Conservation (phyloP, 2,797 vertebrate species). For the Lepilemur septentrionalis region DNA sequence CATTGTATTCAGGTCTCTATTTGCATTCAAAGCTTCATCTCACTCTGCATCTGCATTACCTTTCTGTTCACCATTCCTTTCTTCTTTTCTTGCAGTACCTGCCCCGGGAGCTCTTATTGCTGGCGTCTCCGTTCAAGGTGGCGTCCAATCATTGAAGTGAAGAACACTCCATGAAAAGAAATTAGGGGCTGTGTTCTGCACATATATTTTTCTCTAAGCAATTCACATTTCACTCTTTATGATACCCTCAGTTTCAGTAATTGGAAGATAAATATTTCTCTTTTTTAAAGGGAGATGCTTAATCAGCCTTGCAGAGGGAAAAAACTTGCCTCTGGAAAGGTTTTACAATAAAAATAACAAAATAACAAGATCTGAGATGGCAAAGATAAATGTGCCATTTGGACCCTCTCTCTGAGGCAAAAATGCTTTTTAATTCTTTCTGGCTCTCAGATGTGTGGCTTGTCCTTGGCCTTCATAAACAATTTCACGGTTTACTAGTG, state of each 20-base stretch:
- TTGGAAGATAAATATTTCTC: slow-evolving; percentile 32
- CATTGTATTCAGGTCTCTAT: neutral
- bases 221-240: neutral
- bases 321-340: slow-evolving; percentile 3
- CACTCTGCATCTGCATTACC: fast-evolving
- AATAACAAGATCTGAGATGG: slow-evolving; percentile 6
- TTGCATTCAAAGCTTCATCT: neutral
- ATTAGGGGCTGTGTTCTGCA: neutral
- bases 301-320: neutral
- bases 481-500: neutral
- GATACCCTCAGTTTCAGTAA: neutral
- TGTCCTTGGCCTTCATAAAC: neutral
- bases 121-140: neutral
- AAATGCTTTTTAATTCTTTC: neutral
- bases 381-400: slow-evolving; percentile 18
- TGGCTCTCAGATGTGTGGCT: neutral
- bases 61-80: fast-evolving
- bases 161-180: neutral
- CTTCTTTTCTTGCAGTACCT: neutral
- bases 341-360: slow-evolving; percentile 48
- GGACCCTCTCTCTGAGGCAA: neutral
- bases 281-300: neutral
- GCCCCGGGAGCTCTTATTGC: too few relatives aligned
- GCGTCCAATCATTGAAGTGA: neutral
- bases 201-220: neutral